Conservation (phyloP, 2,113 vertebrate genomes). For the Notiomystis cincta region DNA sequence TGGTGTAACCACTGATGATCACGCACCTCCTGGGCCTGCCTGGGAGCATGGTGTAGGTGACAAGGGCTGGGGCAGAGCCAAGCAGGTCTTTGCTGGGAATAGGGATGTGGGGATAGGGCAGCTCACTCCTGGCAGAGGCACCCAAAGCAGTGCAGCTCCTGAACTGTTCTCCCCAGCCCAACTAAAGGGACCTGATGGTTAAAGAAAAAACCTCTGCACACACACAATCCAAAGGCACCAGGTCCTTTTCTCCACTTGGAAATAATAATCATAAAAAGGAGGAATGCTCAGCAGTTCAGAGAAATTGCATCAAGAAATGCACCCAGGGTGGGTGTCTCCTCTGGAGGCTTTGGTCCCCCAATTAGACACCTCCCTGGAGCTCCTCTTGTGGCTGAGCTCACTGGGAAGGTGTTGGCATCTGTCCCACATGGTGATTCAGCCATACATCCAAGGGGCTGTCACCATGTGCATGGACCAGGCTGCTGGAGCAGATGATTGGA, state of each 20-base stretch:
- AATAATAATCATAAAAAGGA: background rate
- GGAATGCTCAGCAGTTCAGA: background rate
- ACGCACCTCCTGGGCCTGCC: background rate
- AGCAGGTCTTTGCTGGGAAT: background rate
- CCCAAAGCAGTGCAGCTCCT: background rate
- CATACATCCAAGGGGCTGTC: background rate
- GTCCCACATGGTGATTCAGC: accelerated
- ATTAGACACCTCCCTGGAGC: background rate
- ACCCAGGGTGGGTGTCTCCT: background rate
- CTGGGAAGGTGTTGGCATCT: background rate
- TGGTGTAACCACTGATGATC: background rate
- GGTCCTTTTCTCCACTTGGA: background rate
- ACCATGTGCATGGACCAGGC: no score
- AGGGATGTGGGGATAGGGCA: accelerated
- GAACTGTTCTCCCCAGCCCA: background rate
- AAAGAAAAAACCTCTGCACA: background rate
- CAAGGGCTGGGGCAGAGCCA: background rate
- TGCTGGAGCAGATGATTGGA: background rate
- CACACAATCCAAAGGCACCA: background rate
- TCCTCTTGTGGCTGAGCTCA: background rate
- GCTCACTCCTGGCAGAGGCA: background rate
- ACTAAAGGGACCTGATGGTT: background rate
- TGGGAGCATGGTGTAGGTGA: accelerated
- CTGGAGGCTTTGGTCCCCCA: background rate
- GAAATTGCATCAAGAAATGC: background rate